These are phyloP conservation scores for Drosophila ohnishii DNA, from an alignment of 1,140 invertebrate genomes.

Conservation along the genomic window DNA sequence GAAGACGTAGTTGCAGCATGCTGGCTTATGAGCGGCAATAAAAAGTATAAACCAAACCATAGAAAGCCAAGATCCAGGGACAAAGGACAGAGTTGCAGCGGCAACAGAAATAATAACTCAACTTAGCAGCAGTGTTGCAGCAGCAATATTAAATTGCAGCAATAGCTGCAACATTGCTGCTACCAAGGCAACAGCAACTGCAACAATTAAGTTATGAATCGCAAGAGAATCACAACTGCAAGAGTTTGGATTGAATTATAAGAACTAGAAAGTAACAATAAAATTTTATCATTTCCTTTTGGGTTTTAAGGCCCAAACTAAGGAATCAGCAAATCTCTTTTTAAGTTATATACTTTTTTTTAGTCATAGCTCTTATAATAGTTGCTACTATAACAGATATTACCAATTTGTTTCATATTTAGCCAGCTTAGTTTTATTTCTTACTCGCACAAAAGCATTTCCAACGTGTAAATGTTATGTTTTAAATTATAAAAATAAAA, in stretches of 20 bases:
- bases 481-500: neutral
- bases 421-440: too few relatives aligned
- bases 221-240: too few relatives aligned
- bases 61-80: conserved; percentile 8
- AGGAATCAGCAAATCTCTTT: neutral
- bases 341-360: neutral
- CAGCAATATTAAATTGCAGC: conserved; percentile 8
- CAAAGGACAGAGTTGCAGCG: neutral
- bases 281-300: neutral
- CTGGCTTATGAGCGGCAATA: conserved; percentile 22
- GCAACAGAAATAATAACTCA: neutral
- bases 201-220: neutral
- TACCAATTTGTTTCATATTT: neutral
- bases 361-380: too few relatives aligned
- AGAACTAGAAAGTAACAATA: neutral
- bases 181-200: neutral
- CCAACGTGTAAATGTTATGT: neutral
- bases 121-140: neutral
- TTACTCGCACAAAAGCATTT: too few relatives aligned
- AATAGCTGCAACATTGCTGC: conserved; percentile 1
- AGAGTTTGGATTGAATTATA: neutral
- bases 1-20: neutral
- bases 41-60: neutral
- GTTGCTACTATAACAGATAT: too few relatives aligned
- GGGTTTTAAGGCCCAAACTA: neutral